Conservation (phyloP, 1,140 invertebrate genomes). For the Calosoma granatense region DNA sequence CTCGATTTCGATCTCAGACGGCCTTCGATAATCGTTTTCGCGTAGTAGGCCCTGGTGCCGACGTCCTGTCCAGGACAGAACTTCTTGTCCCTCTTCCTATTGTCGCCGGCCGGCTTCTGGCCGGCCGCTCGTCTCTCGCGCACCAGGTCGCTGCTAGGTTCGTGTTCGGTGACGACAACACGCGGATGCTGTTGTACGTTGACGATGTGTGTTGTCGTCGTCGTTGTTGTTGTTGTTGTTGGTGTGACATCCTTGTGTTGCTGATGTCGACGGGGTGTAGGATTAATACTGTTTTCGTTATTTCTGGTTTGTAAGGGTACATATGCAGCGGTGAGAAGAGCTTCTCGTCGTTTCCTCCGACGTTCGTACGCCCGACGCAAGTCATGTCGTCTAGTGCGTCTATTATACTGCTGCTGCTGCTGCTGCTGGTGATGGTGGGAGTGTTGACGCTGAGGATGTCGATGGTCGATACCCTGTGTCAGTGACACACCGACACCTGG, state of each 20-base stretch:
- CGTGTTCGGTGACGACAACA: background rate
- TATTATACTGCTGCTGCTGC: background rate
- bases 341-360: background rate
- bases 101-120: background rate
- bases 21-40: background rate
- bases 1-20: background rate
- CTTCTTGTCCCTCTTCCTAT: background rate
- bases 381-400: background rate
- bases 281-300: background rate
- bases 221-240: background rate
- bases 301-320: background rate
- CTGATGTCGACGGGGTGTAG: background rate
- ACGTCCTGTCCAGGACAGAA: background rate
- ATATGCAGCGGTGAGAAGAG: background rate
- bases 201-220: background rate
- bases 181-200: no score
- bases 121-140: background rate
- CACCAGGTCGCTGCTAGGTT: background rate
- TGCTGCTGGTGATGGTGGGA: background rate
- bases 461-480: background rate
- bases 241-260: background rate
- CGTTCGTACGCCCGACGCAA: background rate
- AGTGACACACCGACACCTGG: constrained; percentile 17
- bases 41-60: background rate
- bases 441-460: background rate